Percentiles rank a stretch among this genome's conserved stretches.
These are phyloP conservation scores for Grapholita molesta DNA, from an alignment of 1,140 invertebrate genomes.

Conservation along the genomic window DNA sequence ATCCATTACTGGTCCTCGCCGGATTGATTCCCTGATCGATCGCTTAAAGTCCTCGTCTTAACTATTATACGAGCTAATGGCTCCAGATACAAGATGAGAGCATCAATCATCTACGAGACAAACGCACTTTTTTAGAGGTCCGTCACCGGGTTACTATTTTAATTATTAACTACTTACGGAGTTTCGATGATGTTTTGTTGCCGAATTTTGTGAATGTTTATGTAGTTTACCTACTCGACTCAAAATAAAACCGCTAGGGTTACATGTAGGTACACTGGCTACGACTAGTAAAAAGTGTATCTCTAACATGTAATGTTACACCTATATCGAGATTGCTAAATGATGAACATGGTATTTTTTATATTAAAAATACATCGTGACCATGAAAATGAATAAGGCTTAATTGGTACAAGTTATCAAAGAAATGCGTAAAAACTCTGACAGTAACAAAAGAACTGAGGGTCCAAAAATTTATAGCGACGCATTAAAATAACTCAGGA, in stretches of 20 bases:
- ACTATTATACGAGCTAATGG: constrained; percentile 73
- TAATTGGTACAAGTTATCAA: constrained; percentile 21
- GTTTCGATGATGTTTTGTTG: neutral
- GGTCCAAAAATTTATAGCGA: constrained; percentile 66
- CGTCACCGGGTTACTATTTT: neutral
- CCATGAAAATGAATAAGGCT: constrained; percentile 32
- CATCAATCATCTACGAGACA: constrained; percentile 65
- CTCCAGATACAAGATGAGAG: constrained; percentile 47
- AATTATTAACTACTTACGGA: neutral
- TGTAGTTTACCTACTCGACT: too few relatives aligned
- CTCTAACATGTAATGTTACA: too few relatives aligned
- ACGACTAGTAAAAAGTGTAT: too few relatives aligned
- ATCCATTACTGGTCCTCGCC: constrained; percentile 58
- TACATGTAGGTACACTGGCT: too few relatives aligned
- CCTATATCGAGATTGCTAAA: too few relatives aligned
- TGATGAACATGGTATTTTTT: too few relatives aligned
- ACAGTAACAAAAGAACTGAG: constrained; percentile 30
- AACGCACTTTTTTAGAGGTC: constrained; percentile 40
- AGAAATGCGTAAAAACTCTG: constrained; percentile 44
- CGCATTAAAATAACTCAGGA: constrained; percentile 65
- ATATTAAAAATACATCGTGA: constrained; percentile 23
- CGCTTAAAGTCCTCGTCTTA: constrained; percentile 47
- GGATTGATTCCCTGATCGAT: constrained; percentile 72
- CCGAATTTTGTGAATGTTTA: neutral
- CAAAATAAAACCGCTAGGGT: too few relatives aligned